Evolutionary conservation across 1,140 invertebrate genomes (phyloP).

Genomic region (Brachionus rotundiformis): DNA sequence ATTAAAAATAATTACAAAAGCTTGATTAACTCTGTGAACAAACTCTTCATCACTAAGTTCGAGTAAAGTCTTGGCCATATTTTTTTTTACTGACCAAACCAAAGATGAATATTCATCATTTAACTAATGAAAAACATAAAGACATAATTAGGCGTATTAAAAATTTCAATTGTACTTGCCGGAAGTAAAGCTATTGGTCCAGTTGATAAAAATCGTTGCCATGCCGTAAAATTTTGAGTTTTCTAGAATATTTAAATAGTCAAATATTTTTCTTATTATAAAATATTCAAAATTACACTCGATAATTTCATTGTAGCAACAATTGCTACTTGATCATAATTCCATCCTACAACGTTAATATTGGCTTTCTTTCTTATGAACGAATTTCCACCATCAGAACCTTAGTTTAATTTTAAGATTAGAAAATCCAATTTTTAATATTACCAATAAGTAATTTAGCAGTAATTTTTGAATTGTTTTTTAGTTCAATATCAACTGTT

Average conservation of each 20-base stretch:
- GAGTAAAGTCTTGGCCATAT: conserved; percentile 74
- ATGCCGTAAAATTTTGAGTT: conserved; percentile 79
- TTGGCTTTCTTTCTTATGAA: conserved; percentile 77
- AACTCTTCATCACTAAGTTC: conserved; percentile 76
- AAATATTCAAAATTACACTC: conserved; percentile 63
- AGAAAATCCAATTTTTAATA: too few relatives aligned
- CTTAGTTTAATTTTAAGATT: conserved; percentile 54
- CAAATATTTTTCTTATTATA: not conserved
- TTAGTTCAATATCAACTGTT: conserved; percentile 59
- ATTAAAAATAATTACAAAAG: conserved; percentile 69
- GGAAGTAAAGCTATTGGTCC: conserved; percentile 89
- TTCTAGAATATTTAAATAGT: conserved; percentile 66
- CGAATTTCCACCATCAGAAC: conserved; percentile 84
- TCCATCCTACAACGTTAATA: conserved; percentile 75
- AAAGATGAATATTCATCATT: conserved; percentile 76
- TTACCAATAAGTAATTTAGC: conserved; percentile 66
- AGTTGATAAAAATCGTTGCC: conserved; percentile 88
- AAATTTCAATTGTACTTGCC: conserved; percentile 65
- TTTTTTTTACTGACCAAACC: conserved; percentile 82
- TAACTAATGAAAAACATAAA: conserved; percentile 66
- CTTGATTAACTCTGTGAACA: conserved; percentile 82
- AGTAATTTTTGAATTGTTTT: conserved; percentile 62
- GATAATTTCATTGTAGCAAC: conserved; percentile 82
- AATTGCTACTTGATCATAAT: conserved; percentile 84
- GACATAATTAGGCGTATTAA: not conserved